A percentile compares a stretch with the other conserved stretches of the same genome.
Evolutionary conservation across 2,888 invertebrate species (phyloP).

Genomic region (Torymus aiolomorphi): DNA sequence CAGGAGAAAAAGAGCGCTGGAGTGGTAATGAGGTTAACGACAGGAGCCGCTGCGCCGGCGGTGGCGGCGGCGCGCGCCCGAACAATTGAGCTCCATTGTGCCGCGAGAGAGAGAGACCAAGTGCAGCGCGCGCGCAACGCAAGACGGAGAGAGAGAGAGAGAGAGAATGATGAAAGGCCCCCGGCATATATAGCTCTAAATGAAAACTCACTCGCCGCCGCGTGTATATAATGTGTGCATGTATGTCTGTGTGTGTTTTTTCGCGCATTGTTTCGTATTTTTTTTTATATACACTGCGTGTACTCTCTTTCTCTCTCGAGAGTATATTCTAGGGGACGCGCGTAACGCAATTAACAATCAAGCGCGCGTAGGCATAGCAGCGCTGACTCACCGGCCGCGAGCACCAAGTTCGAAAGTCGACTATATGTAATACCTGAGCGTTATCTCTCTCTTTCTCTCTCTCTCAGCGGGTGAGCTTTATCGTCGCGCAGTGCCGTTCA

Average conservation of each 20-base stretch:
- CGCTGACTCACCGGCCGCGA: constrained; percentile 9
- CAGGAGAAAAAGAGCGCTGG: constrained; percentile 4
- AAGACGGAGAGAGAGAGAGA: constrained; percentile 19
- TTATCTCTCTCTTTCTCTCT: no score
- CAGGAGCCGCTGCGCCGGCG: constrained; percentile 32
- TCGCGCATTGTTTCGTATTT: neutral
- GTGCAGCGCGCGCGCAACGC: no score
- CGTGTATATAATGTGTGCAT: no score
- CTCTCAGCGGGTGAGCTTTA: no score
- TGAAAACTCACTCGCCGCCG: constrained; percentile 42
- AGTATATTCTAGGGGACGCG: constrained; percentile 16
- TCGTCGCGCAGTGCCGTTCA: no score
- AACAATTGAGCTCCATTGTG: constrained; percentile 38
- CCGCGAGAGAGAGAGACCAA: neutral
- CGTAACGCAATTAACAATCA: constrained; percentile 54
- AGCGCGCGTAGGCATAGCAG: constrained; percentile 20
- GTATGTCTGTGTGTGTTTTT: no score
- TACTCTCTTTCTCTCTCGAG: constrained; percentile 17
- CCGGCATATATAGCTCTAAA: constrained; percentile 11
- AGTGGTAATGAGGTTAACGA: constrained; percentile 56
- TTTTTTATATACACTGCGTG: constrained; percentile 17
- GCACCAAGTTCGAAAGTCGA: no score
- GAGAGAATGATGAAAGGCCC: constrained; percentile 46
- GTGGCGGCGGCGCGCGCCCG: neutral
- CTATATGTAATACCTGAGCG: no score